Evolutionary conservation across 2,797 vertebrate species (phyloP), one percentile per base, ranked within the genome.

Genomic region (Perdix hodgsoniae): DNA sequence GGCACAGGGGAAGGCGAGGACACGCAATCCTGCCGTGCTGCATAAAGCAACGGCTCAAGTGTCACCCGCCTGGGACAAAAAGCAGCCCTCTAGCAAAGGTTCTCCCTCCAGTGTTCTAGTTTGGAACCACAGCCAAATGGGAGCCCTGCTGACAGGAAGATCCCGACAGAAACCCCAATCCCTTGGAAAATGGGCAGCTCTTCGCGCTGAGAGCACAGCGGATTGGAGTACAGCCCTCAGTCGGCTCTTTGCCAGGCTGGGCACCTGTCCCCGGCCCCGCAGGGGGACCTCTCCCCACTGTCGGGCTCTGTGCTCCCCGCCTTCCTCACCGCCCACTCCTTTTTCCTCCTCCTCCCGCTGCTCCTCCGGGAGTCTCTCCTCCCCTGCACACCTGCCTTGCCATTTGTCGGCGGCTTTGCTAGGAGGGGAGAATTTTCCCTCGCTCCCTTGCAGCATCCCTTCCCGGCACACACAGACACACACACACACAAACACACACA

Each of bases 351-450:
- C 39, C 44, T 42, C 42, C 42, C 77, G 59, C 76, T 83, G 44
- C 22, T 90, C 90, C 83, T 86, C 63, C 70, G 70, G 78, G 93
- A 94, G 88, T 74, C 44, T 88, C 77, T 70, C 90, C 79, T 88
- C 52, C 26, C 63, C 85, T 42, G 64, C 92, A 87, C 94, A 92
- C 95, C 94, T 94, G 94, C 91, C 44, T 91, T 83, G 86, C 83
- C 71, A 63, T 76, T 61, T 86, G 76, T 95, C 90, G 95, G 95
- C 96, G 95, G 95, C 81, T 97, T 93, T 91, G 88, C 94, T 59
- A 73, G 72, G 73, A 90, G 83, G 85, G 91, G 72, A 84, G 97
- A 97, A 97, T 98, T 97, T 96, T 96, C 84, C 97, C 94, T 95
- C 97, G 92, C 86, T 97, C 97, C 97, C 97, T 97, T 33, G 89